Evolutionary conservation across 1,140 invertebrate genomes (phyloP).

Genomic region (Trachelipus rathkii): DNA sequence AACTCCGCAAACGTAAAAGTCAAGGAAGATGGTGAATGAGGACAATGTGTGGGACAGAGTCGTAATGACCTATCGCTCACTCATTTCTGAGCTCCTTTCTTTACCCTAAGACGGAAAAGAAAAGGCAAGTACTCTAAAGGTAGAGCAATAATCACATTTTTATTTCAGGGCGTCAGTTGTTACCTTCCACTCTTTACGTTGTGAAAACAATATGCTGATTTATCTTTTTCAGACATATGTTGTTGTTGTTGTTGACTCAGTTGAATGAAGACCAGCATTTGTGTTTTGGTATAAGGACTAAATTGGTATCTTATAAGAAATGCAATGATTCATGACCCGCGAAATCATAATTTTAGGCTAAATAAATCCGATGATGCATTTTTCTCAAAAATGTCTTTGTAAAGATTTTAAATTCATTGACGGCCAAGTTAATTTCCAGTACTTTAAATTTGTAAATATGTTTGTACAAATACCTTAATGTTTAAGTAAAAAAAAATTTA

Average conservation of each 20-base stretch:
- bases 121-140: neutral
- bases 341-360: neutral
- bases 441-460: neutral
- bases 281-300: constrained; percentile 3
- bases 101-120: neutral
- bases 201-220: constrained; percentile 5
- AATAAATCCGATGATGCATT: neutral
- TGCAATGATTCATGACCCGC: neutral
- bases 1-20: neutral
- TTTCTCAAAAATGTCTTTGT: neutral
- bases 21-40: neutral
- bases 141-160: neutral
- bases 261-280: neutral
- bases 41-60: no score
- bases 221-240: constrained; percentile 8
- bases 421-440: neutral
- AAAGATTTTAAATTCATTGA: neutral
- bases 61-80: neutral
- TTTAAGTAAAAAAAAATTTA: neutral
- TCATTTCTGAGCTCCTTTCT: neutral
- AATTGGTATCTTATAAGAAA: constrained; percentile 5
- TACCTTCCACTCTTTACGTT: neutral
- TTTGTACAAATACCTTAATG: neutral
- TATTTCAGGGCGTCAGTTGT: neutral
- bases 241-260: constrained; percentile 10